Conservation (phyloP, 2,113 vertebrate species). For the Halichoerus grypus region DNA sequence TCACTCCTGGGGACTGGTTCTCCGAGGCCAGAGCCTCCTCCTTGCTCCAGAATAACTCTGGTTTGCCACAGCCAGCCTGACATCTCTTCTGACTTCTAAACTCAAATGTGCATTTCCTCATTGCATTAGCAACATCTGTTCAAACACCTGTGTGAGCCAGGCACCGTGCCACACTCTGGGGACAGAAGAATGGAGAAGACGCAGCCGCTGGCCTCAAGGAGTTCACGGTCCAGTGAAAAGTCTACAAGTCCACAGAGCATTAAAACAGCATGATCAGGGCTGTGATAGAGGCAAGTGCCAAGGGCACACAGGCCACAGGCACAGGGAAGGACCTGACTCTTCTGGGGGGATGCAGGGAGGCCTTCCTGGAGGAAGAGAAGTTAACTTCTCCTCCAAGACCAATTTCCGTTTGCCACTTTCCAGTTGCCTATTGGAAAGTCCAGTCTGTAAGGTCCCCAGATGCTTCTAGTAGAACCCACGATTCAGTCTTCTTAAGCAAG, state of each 20-base stretch:
- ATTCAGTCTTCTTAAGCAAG: not conserved
- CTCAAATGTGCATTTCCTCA: not conserved
- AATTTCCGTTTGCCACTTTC: not conserved
- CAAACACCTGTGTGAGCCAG: not conserved
- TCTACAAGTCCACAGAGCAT: not conserved
- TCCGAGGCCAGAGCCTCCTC: not conserved
- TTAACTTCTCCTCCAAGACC: not conserved
- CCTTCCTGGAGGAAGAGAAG: not conserved
- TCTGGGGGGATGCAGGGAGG: not conserved
- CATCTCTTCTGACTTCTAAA: not conserved
- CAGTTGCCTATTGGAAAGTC: not conserved
- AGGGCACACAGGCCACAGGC: not conserved
- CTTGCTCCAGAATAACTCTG: not conserved
- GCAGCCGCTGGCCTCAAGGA: too few relatives aligned
- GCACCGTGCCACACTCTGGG: not conserved
- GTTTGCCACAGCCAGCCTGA: not conserved
- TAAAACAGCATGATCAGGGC: too few relatives aligned
- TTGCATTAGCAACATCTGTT: not conserved
- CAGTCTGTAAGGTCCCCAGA: not conserved
- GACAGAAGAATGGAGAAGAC: not conserved
- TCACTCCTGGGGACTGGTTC: not conserved
- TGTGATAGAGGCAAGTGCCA: too few relatives aligned
- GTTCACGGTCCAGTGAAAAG: not conserved
- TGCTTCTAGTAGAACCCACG: not conserved
- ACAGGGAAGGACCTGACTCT: not conserved